These are phyloP conservation scores for Forpus xanthops DNA, from an alignment of 2,797 vertebrate genomes.

Conservation along the genomic window DNA sequence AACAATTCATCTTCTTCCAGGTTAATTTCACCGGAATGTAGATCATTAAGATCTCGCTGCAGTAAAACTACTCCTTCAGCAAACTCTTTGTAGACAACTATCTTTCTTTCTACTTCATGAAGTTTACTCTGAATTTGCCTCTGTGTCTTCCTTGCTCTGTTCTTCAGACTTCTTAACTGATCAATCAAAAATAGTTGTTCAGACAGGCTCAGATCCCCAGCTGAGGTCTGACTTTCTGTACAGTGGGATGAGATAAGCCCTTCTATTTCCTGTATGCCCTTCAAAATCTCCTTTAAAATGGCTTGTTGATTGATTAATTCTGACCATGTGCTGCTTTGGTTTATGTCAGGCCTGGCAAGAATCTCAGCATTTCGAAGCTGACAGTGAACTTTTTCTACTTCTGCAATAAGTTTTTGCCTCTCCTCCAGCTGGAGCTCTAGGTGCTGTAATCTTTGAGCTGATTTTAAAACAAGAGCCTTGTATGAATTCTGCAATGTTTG, in stretches of 20 bases:
- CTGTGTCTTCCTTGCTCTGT: slow-evolving; percentile 57
- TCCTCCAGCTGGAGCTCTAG: slow-evolving; percentile 84
- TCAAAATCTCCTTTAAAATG: slow-evolving; percentile 75
- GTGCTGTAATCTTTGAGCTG: slow-evolving; percentile 78
- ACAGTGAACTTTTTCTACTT: slow-evolving; percentile 81
- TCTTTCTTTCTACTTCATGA: slow-evolving; percentile 49
- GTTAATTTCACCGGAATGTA: slow-evolving; percentile 2
- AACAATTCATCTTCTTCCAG: neutral
- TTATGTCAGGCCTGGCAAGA: slow-evolving; percentile 52
- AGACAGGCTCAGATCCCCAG: slow-evolving; percentile 68
- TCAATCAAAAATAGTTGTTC: slow-evolving; percentile 76
- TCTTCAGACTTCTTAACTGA: slow-evolving; percentile 71
- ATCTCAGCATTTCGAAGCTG: slow-evolving; percentile 77
- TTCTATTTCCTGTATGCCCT: slow-evolving; percentile 78
- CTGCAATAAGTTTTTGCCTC: slow-evolving; percentile 81
- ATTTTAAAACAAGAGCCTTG: slow-evolving; percentile 79
- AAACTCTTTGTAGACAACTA: slow-evolving; percentile 59
- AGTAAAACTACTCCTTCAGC: slow-evolving; percentile 49
- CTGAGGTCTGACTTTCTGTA: slow-evolving; percentile 74
- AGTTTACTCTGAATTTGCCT: slow-evolving; percentile 70
- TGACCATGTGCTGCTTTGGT: slow-evolving; percentile 41
- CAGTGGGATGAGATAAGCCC: slow-evolving; percentile 76
- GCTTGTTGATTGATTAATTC: slow-evolving; percentile 72
- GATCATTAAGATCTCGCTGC: slow-evolving; percentile 45
- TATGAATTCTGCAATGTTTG: slow-evolving; percentile 80